phyloP scores from a whole-genome alignment of 1,140 invertebrate species.

The Brachionus plicatilis region DNA sequence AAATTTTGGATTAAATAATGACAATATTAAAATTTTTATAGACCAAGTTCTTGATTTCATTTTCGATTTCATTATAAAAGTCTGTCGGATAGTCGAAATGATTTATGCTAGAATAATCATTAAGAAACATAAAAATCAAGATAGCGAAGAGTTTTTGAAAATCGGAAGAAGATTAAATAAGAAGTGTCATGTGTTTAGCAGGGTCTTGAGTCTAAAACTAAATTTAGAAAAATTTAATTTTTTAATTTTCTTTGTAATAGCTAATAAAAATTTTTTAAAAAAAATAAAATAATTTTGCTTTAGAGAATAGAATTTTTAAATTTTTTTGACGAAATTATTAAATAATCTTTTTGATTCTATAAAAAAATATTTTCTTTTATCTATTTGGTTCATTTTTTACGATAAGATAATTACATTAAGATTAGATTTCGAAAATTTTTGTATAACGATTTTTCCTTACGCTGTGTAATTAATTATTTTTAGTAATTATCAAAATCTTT shows the following conservation, averaged over 20 bases:
- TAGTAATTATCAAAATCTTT: not conserved
- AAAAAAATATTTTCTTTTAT: not conserved
- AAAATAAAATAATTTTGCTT: too few relatives aligned
- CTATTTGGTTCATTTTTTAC: not conserved
- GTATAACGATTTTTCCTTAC: not conserved
- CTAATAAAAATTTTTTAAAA: too few relatives aligned
- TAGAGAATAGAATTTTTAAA: too few relatives aligned
- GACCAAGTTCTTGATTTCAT: not conserved
- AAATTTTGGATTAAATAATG: not conserved
- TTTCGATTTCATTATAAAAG: not conserved
- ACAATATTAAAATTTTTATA: not conserved
- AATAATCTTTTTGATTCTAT: too few relatives aligned
- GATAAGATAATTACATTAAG: not conserved
- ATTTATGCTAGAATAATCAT: not conserved
- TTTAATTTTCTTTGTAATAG: too few relatives aligned
- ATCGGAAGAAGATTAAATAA: not conserved
- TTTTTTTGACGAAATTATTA: too few relatives aligned
- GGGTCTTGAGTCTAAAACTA: not conserved
- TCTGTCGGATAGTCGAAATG: not conserved
- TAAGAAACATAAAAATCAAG: not conserved
- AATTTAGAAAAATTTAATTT: too few relatives aligned
- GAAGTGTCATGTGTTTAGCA: not conserved
- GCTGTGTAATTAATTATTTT: not conserved
- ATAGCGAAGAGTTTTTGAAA: not conserved
- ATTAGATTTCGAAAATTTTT: not conserved